These are phyloP conservation scores for Lottia gigantea DNA, from an alignment of 2,888 invertebrate species.

Conservation along the genomic window DNA sequence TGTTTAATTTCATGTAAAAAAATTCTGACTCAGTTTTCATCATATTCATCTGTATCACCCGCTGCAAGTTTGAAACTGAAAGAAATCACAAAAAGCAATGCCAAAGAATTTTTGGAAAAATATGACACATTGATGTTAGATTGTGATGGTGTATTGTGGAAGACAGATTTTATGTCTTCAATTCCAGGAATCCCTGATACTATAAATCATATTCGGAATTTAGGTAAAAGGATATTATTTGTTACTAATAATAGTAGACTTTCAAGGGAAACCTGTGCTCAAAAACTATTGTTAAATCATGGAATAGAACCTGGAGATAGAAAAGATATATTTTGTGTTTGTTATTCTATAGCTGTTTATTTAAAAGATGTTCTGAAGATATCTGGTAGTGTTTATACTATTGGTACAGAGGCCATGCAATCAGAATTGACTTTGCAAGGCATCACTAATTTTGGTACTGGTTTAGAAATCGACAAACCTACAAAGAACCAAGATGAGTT, in stretches of 20 bases:
- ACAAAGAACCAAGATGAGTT: slow-evolving; percentile 39
- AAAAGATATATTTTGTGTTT: slow-evolving; percentile 81
- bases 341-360: slow-evolving; percentile 82
- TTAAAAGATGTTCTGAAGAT: slow-evolving; percentile 78
- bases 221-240: slow-evolving; percentile 47
- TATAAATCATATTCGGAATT: slow-evolving; percentile 36
- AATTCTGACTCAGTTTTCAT: too few relatives aligned
- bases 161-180: slow-evolving; percentile 48
- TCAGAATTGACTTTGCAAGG: slow-evolving; percentile 85
- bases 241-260: slow-evolving; percentile 56
- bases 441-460: slow-evolving; percentile 79
- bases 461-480: slow-evolving; percentile 66
- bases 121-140: slow-evolving; percentile 56
- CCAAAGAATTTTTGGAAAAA: slow-evolving; percentile 32
- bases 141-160: slow-evolving; percentile 59
- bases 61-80: background rate
- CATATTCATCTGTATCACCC: too few relatives aligned
- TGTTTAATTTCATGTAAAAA: too few relatives aligned
- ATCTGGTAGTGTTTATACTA: slow-evolving; percentile 81
- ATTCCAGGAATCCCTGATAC: slow-evolving; percentile 44
- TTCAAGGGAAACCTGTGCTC: background rate
- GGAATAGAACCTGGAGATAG: slow-evolving; percentile 37
- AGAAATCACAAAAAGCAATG: slow-evolving; percentile 17
- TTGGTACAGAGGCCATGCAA: slow-evolving; percentile 84
- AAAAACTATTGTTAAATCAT: slow-evolving; percentile 19